Conservation (phyloP, 2,797 vertebrate species). For the Pseudopleuronectes americanus region DNA sequence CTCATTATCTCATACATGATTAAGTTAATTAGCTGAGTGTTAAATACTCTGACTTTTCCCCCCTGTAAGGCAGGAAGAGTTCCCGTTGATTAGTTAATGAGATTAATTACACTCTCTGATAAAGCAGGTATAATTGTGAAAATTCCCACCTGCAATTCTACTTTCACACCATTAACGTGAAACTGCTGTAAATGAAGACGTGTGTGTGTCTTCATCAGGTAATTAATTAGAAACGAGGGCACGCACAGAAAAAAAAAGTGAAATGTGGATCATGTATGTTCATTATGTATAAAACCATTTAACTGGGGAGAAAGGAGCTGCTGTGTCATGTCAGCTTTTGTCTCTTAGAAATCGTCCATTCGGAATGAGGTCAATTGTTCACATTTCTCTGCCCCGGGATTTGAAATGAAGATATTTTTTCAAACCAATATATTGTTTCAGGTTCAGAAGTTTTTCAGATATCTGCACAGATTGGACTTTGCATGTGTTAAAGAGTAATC, state of each 20-base stretch:
- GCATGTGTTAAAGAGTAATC: constrained; percentile 67
- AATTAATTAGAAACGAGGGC: constrained; percentile 70
- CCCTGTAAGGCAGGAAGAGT: constrained; percentile 69
- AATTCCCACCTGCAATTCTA: constrained; percentile 85
- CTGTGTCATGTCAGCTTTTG: constrained; percentile 21
- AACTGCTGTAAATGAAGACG: constrained; percentile 66
- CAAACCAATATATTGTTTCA: constrained; percentile 13
- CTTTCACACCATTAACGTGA: constrained; percentile 77
- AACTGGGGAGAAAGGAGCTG: constrained; percentile 15
- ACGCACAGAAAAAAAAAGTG: constrained; percentile 50
- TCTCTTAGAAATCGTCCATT: constrained; percentile 20
- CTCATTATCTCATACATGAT: constrained; percentile 75
- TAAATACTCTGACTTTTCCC: constrained; percentile 76
- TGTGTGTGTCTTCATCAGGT: constrained; percentile 62
- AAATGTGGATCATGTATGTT: constrained; percentile 56
- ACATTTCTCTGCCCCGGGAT: constrained; percentile 33
- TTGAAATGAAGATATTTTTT: constrained; percentile 16
- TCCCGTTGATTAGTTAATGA: constrained; percentile 83
- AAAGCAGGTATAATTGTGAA: constrained; percentile 83
- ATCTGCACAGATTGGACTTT: constrained; percentile 42
- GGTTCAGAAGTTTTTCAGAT: constrained; percentile 36
- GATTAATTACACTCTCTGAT: constrained; percentile 82
- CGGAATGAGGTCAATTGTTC: constrained; percentile 27
- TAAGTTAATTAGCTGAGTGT: constrained; percentile 80
- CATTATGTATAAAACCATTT: constrained; percentile 26